Conservation (phyloP, 2,113 vertebrate genomes). For the Myotis yumanensis region DNA sequence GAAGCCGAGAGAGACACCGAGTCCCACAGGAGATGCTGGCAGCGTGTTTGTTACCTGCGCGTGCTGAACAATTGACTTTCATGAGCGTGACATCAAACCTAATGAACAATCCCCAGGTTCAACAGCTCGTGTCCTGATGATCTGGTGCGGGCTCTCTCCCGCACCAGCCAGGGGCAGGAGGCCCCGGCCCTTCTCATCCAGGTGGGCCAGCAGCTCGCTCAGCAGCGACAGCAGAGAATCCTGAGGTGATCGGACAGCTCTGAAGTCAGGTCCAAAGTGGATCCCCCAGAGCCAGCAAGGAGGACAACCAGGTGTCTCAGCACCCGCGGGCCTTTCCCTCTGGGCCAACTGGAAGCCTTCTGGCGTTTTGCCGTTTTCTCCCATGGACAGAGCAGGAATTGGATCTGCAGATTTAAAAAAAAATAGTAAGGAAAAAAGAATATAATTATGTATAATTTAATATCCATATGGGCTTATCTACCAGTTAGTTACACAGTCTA, state of each 20-base stretch:
- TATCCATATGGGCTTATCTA: neutral
- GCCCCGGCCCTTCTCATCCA: conserved; percentile 94
- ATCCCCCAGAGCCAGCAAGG: conserved; percentile 90
- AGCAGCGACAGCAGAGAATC: conserved; percentile 96
- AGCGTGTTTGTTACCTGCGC: neutral
- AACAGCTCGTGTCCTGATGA: conserved; percentile 95
- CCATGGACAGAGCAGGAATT: neutral
- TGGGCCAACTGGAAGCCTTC: neutral
- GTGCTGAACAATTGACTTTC: accelerated
- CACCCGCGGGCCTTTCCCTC: accelerated
- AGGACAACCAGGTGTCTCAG: conserved; percentile 81
- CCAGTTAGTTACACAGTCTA: neutral
- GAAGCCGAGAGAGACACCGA: too few species aligned
- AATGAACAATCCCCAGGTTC: conserved; percentile 94
- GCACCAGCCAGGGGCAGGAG: conserved; percentile 79
- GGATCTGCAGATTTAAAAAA: neutral
- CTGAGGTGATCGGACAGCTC: conserved; percentile 92
- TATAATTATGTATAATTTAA: neutral
- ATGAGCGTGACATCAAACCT: conserved; percentile 87
- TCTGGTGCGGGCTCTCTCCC: conserved; percentile 82
- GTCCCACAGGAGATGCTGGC: neutral
- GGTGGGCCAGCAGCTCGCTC: conserved; percentile 94
- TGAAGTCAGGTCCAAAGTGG: conserved; percentile 91
- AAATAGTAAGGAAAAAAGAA: too few species aligned
- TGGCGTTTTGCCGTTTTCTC: neutral